Evolutionary conservation across 2,888 invertebrate species (phyloP).

Genomic region (Ophion ellenae): DNA sequence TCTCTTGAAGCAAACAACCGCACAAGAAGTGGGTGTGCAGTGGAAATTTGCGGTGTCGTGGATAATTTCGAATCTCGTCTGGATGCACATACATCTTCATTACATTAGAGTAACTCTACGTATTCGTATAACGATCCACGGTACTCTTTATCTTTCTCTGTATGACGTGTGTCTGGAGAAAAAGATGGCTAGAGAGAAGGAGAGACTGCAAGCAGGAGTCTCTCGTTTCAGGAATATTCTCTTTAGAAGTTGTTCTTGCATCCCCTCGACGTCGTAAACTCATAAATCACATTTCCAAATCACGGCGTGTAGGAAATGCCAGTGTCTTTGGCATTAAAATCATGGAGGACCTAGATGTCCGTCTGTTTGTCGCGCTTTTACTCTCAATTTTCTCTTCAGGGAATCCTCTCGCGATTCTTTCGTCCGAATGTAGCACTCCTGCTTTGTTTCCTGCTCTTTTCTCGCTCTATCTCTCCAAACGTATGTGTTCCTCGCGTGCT

Average conservation of each 20-base stretch:
- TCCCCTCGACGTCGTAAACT: conserved; percentile 62
- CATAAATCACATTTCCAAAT: conserved; percentile 80
- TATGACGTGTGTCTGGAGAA: conserved; percentile 56
- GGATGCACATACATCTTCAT: conserved; percentile 74
- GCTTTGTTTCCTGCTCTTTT: conserved; percentile 37
- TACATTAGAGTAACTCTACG: conserved; percentile 69
- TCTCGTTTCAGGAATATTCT: conserved; percentile 44
- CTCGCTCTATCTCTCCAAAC: background rate
- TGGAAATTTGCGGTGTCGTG: conserved; percentile 52
- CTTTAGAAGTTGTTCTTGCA: conserved; percentile 44
- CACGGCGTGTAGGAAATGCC: conserved; percentile 67
- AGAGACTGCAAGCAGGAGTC: conserved; percentile 33
- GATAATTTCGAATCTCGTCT: conserved; percentile 69
- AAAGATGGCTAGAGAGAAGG: conserved; percentile 40
- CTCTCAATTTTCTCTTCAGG: conserved; percentile 48
- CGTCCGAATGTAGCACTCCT: conserved; percentile 30
- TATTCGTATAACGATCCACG: conserved; percentile 18
- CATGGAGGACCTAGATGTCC: conserved; percentile 44
- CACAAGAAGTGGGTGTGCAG: conserved; percentile 31
- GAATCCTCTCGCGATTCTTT: conserved; percentile 47
- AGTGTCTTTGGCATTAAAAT: conserved; percentile 61
- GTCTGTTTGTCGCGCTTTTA: conserved; percentile 53
- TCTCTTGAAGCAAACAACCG: background rate
- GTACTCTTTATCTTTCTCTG: conserved; percentile 39
- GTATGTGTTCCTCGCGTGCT: background rate